Evolutionary conservation across 1,140 invertebrate genomes (phyloP).

Genomic region (Drosophila sp.): DNA sequence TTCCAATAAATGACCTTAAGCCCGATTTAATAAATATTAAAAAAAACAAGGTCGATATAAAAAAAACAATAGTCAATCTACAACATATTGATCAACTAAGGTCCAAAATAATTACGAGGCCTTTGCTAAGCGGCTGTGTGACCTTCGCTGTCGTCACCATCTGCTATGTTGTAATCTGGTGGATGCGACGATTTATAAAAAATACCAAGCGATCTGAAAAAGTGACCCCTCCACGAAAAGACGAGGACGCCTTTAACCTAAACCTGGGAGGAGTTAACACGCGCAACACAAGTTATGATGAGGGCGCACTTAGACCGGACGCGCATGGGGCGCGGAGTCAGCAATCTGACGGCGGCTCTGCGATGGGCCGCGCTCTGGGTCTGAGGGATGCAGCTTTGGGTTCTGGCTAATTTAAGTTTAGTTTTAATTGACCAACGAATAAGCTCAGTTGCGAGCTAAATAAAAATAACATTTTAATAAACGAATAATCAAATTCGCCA

Average conservation of each 20-base stretch:
- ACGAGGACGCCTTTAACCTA: constrained; percentile 16
- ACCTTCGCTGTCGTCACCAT: background rate
- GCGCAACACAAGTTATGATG: constrained; percentile 1
- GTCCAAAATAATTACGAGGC: background rate
- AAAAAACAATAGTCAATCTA: background rate
- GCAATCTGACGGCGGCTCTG: background rate
- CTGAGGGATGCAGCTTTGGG: no score
- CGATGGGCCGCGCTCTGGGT: no score
- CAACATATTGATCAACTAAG: constrained; percentile 4
- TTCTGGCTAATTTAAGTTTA: no score
- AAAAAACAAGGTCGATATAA: no score
- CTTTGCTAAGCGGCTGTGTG: background rate
- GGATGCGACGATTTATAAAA: background rate
- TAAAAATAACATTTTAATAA: no score
- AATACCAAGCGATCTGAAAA: background rate
- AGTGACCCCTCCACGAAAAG: constrained; percentile 3
- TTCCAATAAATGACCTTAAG: no score
- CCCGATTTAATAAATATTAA: no score
- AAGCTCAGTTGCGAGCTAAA: no score
- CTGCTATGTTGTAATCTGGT: background rate
- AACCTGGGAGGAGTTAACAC: constrained; percentile 8
- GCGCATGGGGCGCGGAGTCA: background rate
- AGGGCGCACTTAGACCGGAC: background rate
- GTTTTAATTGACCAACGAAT: no score
- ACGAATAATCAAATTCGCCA: no score